phyloP scores from a whole-genome alignment of 2,113 vertebrate genomes.

The Dasyprocta punctata region DNA sequence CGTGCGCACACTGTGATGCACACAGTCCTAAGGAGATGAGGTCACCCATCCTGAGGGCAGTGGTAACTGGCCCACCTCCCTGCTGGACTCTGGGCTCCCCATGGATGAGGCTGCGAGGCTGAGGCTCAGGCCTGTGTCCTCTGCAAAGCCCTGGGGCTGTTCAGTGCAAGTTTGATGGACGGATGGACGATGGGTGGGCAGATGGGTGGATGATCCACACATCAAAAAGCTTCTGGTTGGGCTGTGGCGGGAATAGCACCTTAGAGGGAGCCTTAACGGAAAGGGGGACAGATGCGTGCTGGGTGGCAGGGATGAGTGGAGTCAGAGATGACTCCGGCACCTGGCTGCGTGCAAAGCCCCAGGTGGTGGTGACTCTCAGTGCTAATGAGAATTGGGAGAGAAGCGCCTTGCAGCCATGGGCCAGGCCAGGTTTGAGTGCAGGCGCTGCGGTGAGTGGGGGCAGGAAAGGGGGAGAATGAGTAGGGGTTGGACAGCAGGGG shows the following conservation, averaged over 20 bases:
- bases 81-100: neutral
- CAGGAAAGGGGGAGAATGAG: neutral
- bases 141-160: neutral
- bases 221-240: neutral
- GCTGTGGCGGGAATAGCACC: neutral
- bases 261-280: neutral
- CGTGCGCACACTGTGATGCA: rapidly evolving
- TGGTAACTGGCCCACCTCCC: neutral
- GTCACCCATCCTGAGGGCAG: no score
- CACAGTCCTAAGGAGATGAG: neutral
- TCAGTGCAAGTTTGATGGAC: neutral
- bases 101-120: neutral
- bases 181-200: neutral
- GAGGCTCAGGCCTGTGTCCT: neutral
- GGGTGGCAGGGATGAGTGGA: neutral
- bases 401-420: neutral
- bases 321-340: neutral
- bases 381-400: constrained; percentile 5
- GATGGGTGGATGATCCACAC: neutral
- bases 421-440: neutral
- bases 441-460: neutral
- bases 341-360: neutral
- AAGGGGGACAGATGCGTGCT: neutral
- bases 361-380: neutral
- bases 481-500: neutral